Evolutionary conservation across 2,797 vertebrate species (phyloP).

Genomic region (Micrastur ruficollis): DNA sequence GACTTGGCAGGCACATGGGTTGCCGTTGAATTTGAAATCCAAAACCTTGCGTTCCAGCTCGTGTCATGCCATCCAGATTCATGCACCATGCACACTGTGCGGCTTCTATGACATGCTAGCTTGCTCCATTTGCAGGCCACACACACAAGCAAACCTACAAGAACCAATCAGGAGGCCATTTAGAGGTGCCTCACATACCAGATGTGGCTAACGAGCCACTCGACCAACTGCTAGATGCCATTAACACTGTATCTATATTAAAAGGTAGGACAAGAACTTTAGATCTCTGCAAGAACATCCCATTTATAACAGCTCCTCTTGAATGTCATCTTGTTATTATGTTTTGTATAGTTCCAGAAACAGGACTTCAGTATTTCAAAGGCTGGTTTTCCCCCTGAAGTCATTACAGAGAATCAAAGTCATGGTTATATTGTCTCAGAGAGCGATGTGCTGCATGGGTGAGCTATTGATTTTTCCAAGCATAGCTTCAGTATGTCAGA

Average conservation of each 20-base stretch:
- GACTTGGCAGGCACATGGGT: neutral
- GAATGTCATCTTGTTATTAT: neutral
- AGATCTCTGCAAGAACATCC: neutral
- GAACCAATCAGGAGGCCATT: neutral
- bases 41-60: neutral
- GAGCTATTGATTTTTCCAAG: neutral
- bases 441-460: neutral
- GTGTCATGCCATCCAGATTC: neutral
- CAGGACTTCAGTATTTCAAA: neutral
- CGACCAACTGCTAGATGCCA: neutral
- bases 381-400: neutral
- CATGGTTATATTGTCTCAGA: neutral
- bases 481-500: neutral
- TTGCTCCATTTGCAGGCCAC: neutral
- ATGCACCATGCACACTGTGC: neutral
- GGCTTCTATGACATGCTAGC: rapidly evolving
- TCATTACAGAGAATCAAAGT: neutral
- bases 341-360: neutral
- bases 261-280: neutral
- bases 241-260: neutral
- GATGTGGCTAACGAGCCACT: neutral
- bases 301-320: neutral
- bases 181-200: neutral
- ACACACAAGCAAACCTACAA: neutral
- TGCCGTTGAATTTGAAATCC: neutral